Evolutionary conservation across 64 coral and sea anemone genomes (phyloP).

Genomic region (Actinia tenebrosa): DNA sequence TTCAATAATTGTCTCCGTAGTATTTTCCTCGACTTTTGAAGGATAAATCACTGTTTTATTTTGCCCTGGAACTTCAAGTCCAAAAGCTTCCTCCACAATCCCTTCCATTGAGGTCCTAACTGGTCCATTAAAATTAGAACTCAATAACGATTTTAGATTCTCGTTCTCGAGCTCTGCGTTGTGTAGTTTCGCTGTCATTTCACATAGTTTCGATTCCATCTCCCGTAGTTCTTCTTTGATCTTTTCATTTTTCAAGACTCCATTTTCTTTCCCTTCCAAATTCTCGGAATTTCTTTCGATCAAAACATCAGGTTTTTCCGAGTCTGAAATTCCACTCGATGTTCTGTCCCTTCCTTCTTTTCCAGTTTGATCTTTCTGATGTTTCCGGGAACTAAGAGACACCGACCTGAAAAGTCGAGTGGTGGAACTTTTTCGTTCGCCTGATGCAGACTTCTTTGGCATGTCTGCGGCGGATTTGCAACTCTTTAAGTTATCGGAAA

Average conservation of each 20-base stretch:
- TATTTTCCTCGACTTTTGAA: conserved; percentile 72
- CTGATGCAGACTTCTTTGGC: conserved; percentile 63
- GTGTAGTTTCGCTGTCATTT: conserved; percentile 31
- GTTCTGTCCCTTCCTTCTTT: conserved; percentile 31
- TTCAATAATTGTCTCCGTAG: conserved; percentile 64
- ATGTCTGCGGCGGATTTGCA: conserved; percentile 24
- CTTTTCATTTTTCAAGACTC: conserved; percentile 36
- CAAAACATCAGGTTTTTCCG: conserved; percentile 27
- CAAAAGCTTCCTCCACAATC: neutral
- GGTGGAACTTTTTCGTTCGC: conserved; percentile 42
- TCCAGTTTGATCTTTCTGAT: conserved; percentile 23
- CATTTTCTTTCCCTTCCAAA: conserved; percentile 58
- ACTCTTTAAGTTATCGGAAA: neutral
- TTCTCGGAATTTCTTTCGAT: conserved; percentile 39
- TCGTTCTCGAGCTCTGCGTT: conserved; percentile 61
- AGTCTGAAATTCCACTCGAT: conserved; percentile 37
- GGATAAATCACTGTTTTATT: conserved; percentile 58
- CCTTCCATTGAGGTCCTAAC: neutral
- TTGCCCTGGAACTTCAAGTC: conserved; percentile 13
- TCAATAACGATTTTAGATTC: conserved; percentile 73
- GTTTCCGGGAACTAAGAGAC: conserved; percentile 43
- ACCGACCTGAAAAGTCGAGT: conserved; percentile 66
- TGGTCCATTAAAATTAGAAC: conserved; percentile 2
- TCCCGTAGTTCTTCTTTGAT: conserved; percentile 39
- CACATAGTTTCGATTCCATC: conserved; percentile 14